Conservation (phyloP, 2,888 invertebrate species). For the Heterodera filipjevi region DNA sequence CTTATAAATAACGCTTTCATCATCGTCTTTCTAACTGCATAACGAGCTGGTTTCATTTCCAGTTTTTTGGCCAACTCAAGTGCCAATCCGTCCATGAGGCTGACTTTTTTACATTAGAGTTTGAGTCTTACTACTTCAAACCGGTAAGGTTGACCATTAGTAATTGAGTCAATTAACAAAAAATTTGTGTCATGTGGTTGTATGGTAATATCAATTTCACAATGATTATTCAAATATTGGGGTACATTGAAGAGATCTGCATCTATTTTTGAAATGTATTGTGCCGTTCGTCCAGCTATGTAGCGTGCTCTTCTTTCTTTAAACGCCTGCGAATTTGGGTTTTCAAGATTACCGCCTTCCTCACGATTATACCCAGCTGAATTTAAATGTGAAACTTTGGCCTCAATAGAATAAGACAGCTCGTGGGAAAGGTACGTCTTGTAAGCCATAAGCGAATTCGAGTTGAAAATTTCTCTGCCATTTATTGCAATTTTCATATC, state of each 20-base stretch:
- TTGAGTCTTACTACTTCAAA: neutral
- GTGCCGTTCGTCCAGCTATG: neutral
- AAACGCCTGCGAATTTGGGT: neutral
- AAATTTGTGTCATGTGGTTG: constrained; percentile 1
- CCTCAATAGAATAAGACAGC: neutral
- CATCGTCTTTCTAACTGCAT: constrained; percentile 30
- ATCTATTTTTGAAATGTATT: constrained; percentile 8
- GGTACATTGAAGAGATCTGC: constrained; percentile 14
- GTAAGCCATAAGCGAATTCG: constrained; percentile 6
- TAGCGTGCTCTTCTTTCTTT: neutral
- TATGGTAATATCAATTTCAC: constrained; percentile 12
- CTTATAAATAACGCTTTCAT: constrained; percentile 26
- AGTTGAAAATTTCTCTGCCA: constrained; percentile 2
- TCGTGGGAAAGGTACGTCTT: constrained; percentile 11
- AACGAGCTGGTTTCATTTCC: constrained; percentile 21
- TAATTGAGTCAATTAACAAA: neutral
- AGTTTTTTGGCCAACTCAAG: constrained; percentile 25
- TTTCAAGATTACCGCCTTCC: neutral
- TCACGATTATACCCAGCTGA: neutral
- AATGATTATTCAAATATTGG: constrained; percentile 14
- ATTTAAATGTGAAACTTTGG: neutral
- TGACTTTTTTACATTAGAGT: constrained; percentile 5
- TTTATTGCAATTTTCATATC: constrained; percentile 16
- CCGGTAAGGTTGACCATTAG: neutral
- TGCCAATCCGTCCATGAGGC: constrained; percentile 22